Conservation (phyloP, 2,797 vertebrate genomes). For the Oreochromis grahami region DNA sequence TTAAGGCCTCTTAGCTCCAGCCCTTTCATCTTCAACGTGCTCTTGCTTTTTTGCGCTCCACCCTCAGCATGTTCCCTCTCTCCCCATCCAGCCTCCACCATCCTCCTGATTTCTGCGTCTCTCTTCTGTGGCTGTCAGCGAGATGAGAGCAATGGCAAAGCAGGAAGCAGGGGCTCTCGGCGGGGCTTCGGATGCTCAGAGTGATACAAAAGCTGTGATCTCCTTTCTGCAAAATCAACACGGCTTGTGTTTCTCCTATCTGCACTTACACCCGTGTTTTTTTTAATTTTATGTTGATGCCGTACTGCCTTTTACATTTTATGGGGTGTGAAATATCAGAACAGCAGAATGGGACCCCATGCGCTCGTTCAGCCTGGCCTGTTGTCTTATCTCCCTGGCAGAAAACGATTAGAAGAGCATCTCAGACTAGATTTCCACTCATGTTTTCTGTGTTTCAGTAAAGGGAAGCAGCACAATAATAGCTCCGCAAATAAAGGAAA, state of each 20-base stretch:
- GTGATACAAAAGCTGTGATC: constrained; percentile 43
- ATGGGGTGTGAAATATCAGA: constrained; percentile 23
- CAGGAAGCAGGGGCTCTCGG: constrained; percentile 22
- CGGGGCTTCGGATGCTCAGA: constrained; percentile 11
- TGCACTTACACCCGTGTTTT: background rate
- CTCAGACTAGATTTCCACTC: background rate
- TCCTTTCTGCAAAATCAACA: constrained; percentile 26
- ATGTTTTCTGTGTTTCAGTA: background rate
- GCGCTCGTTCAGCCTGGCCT: background rate
- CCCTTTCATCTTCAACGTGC: constrained; percentile 16
- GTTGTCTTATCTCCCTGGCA: background rate
- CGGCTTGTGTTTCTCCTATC: constrained; percentile 14
- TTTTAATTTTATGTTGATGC: constrained; percentile 17
- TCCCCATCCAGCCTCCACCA: background rate
- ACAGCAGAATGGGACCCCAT: background rate
- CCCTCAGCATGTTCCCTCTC: constrained; percentile 2
- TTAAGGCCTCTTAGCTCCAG: constrained; percentile 7
- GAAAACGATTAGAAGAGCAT: constrained; percentile 1
- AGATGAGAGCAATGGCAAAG: constrained; percentile 34
- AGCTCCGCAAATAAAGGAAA: constrained; percentile 1
- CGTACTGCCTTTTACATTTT: constrained; percentile 20
- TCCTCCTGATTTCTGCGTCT: constrained; percentile 1
- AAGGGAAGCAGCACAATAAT: constrained; percentile 10
- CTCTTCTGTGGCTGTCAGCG: constrained; percentile 30
- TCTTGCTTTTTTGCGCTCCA: background rate